Evolutionary conservation across 2,888 invertebrate genomes (phyloP).

Genomic region (Monochamus alternatus): DNA sequence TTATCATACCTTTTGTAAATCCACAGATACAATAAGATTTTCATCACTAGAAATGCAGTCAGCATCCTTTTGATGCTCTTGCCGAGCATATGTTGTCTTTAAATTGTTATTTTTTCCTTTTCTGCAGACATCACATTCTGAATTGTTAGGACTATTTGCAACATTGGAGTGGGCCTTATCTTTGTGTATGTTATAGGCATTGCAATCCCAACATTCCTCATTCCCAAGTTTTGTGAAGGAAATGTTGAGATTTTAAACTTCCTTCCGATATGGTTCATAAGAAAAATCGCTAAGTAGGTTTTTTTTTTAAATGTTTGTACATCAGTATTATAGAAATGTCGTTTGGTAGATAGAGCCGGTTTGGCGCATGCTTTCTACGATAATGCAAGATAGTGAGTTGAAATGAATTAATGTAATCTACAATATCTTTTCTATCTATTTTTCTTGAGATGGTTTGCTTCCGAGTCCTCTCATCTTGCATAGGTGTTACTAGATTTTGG

Average conservation of each 20-base stretch:
- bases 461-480: neutral
- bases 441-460: too few relatives aligned
- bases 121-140: neutral
- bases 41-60: neutral
- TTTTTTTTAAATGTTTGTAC: too few relatives aligned
- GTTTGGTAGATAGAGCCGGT: conserved; percentile 46
- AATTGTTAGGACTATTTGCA: neutral
- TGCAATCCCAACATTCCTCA: conserved; percentile 47
- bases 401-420: conserved; percentile 43
- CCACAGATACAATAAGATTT: neutral
- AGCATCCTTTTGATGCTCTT: neutral
- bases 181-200: conserved; percentile 23
- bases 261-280: conserved; percentile 46
- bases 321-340: conserved; percentile 38
- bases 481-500: conserved; percentile 7
- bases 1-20: conserved; percentile 29
- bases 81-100: neutral
- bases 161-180: neutral
- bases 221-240: conserved; percentile 47
- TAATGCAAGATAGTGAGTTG: conserved; percentile 45
- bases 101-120: neutral
- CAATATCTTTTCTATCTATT: neutral
- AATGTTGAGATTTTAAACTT: conserved; percentile 36
- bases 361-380: conserved; percentile 47
- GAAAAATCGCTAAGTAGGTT: too few relatives aligned